Percentiles rank a stretch among this genome's conserved stretches.
Conservation (phyloP, 2,888 invertebrate genomes). For the Sarcophaga carnaria region DNA sequence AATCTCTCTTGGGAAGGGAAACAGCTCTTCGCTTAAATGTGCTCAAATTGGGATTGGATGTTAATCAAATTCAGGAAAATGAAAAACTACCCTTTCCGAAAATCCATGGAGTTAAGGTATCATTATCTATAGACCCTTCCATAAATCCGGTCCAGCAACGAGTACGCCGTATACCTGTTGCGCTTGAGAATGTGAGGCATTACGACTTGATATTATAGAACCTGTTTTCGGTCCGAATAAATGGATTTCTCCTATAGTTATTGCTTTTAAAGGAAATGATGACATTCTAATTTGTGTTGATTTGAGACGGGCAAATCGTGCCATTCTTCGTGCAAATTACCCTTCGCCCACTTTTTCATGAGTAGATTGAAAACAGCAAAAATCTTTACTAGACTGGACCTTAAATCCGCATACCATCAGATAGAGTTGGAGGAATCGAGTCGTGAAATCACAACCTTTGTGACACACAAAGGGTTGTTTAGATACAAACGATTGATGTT, state of each 20-base stretch:
- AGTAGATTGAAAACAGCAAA: slow-evolving; percentile 71
- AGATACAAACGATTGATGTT: slow-evolving; percentile 78
- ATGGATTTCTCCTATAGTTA: slow-evolving; percentile 77
- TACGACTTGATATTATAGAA: slow-evolving; percentile 74
- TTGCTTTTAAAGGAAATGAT: slow-evolving; percentile 59
- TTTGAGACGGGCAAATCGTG: slow-evolving; percentile 51
- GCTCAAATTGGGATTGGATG: slow-evolving; percentile 21
- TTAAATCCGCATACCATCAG: slow-evolving; percentile 74
- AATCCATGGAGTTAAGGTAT: slow-evolving; percentile 15
- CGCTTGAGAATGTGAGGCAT: slow-evolving; percentile 69
- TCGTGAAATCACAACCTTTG: slow-evolving; percentile 68
- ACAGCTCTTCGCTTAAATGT: slow-evolving; percentile 64
- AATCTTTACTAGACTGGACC: slow-evolving; percentile 75
- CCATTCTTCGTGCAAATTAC: slow-evolving; percentile 52
- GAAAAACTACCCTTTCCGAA: slow-evolving; percentile 51
- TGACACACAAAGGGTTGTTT: slow-evolving; percentile 69
- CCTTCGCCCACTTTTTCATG: slow-evolving; percentile 62
- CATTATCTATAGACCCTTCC: slow-evolving; percentile 30
- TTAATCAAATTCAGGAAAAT: slow-evolving; percentile 29
- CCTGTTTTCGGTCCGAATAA: slow-evolving; percentile 73
- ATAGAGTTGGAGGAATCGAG: slow-evolving; percentile 71
- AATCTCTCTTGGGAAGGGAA: slow-evolving; percentile 64
- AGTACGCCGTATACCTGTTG: slow-evolving; percentile 73
- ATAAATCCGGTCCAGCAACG: slow-evolving; percentile 56
- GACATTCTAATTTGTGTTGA: slow-evolving; percentile 46